A percentile compares a stretch with the other conserved stretches of the same genome.
Evolutionary conservation across 1,140 invertebrate species (phyloP).

Genomic region (Gryllus bimaculatus): DNA sequence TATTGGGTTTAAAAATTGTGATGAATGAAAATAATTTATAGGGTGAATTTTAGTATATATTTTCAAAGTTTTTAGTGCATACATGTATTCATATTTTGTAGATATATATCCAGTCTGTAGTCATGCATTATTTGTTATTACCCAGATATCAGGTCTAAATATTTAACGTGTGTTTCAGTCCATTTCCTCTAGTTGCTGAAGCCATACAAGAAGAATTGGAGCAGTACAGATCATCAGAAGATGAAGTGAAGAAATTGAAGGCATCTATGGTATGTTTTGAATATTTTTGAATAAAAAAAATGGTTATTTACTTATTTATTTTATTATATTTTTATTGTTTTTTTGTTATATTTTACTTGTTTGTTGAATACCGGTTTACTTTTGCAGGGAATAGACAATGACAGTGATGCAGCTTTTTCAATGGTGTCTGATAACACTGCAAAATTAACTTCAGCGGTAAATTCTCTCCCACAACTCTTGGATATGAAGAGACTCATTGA

Average conservation of each 20-base stretch:
- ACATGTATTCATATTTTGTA: no score
- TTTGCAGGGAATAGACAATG: constrained; percentile 58
- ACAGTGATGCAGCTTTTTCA: constrained; percentile 61
- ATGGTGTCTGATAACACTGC: constrained; percentile 92
- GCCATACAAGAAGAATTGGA: constrained; percentile 97
- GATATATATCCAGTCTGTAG: no score
- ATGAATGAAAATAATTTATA: no score
- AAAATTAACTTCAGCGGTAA: constrained; percentile 86
- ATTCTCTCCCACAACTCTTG: constrained; percentile 88
- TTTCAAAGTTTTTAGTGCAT: no score
- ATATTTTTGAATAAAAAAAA: neutral
- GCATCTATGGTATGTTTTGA: constrained; percentile 60
- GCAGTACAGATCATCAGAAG: constrained; percentile 84
- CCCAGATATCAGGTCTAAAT: neutral
- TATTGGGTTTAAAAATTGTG: no score
- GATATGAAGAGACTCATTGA: constrained; percentile 97
- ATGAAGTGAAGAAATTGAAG: constrained; percentile 93
- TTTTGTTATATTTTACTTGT: neutral
- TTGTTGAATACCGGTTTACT: neutral
- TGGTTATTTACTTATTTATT: neutral
- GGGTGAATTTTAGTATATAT: no score
- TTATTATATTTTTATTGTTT: neutral
- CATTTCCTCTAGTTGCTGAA: constrained; percentile 95
- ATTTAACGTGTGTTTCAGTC: constrained; percentile 43
- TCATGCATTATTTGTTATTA: no score